Evolutionary conservation across 2,113 vertebrate genomes (phyloP), one percentile per base, ranked within the genome.

Genomic region (Pionites leucogaster): DNA sequence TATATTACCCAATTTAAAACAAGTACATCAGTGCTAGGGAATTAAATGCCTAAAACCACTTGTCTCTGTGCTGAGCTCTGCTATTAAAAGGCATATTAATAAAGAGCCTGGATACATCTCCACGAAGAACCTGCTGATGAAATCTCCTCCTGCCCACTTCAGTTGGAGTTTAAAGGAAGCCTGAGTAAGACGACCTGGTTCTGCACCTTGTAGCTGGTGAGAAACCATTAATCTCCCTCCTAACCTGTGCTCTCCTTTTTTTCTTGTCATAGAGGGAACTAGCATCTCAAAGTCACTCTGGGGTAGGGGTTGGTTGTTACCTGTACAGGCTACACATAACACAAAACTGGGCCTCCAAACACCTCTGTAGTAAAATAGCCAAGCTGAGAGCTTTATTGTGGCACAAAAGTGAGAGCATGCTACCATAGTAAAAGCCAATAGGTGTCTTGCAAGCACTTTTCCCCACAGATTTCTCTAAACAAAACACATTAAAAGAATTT

Each of bases 321-420:
- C 49, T 19, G 37, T 39, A 62, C 28, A 2, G 2, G 27, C 22
- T 3, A 4, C 1, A 42, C 7, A 0, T 5, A 62, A 24, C 3
- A 1, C n/a, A 41, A 49, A 80, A 42, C 53, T 31, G 62, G 17
- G 49, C 4, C 57, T 76, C 68, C 68, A 44, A 75, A 12, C 16
- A 6, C 8, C 41, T 33, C 76, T 35, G 37, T 2, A 82, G 42
- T 13, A 60, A 52, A 76, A n/a, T 1, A 3, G 53, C 55, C 46
- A 29, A 47, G n/a, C 63, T 4, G 1, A 28, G 28, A 57, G 27
- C 13, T 60, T 80, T 44, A 17, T 4, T 29, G 24, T 1, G 57
- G 33, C 55, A 70, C 77, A 57, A 8, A 86, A 88, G 16, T 2
- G 17, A 85, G 79, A 65, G 52, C 14, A 27, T 63, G 18, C 41